A percentile compares a stretch with the other conserved stretches of the same genome.
Evolutionary conservation across 2,113 vertebrate genomes (phyloP).

Genomic region (Cottus gobio): DNA sequence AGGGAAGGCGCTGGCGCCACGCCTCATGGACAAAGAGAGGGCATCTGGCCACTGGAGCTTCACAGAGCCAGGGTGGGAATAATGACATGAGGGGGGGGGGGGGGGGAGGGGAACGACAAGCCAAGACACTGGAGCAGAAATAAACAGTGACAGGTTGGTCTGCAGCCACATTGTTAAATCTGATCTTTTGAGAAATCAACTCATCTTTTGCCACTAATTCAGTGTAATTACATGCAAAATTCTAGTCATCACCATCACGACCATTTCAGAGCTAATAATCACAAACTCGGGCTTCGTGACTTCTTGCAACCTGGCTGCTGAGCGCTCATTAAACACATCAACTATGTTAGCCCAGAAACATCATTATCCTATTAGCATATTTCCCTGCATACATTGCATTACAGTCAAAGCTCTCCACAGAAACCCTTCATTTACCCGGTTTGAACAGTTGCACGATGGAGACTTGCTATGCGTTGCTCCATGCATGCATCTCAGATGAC

Average conservation of each 20-base stretch:
- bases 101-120: constrained; percentile 12
- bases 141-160: constrained; percentile 23
- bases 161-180: constrained; percentile 20
- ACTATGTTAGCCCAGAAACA: constrained; percentile 24
- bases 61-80: constrained; percentile 37
- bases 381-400: constrained; percentile 20
- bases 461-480: constrained; percentile 32
- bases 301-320: constrained; percentile 19
- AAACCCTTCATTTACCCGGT: constrained; percentile 20
- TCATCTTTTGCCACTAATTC: constrained; percentile 3
- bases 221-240: background rate
- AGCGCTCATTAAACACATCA: constrained; percentile 47
- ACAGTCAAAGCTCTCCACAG: constrained; percentile 8
- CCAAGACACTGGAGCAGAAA: constrained; percentile 1
- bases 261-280: constrained; percentile 2
- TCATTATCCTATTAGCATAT: constrained; percentile 36
- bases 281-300: background rate
- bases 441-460: constrained; percentile 3
- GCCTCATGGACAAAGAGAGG: constrained; percentile 41
- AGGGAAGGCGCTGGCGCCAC: constrained; percentile 41
- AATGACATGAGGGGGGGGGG: constrained; percentile 15
- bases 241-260: background rate
- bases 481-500: constrained; percentile 45
- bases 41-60: constrained; percentile 55
- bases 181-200: constrained; percentile 13